Conservation (phyloP, 2,888 invertebrate species). For the Laspeyria flexula region DNA sequence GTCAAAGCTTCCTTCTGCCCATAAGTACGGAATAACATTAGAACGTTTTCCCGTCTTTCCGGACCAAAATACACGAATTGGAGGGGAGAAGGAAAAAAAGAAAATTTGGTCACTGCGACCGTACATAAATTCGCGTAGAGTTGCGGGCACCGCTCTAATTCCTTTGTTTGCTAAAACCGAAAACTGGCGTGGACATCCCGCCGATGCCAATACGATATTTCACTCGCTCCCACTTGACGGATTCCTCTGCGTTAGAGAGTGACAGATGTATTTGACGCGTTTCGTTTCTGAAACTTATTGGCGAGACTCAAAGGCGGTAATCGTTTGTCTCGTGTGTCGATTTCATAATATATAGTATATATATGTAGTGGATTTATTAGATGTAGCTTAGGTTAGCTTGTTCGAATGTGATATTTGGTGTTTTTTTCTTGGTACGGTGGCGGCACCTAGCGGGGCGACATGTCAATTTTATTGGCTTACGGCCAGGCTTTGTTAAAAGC, state of each 20-base stretch:
- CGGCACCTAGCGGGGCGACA: constrained; percentile 65
- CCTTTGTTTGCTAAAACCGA: constrained; percentile 82
- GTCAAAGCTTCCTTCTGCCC: constrained; percentile 42
- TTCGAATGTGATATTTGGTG: constrained; percentile 49
- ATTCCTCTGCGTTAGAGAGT: constrained; percentile 68
- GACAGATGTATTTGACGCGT: constrained; percentile 66
- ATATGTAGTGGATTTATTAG: constrained; percentile 59
- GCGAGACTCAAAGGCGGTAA: constrained; percentile 55
- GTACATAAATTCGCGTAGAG: constrained; percentile 74
- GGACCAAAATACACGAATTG: constrained; percentile 53
- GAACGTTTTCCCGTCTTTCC: constrained; percentile 62
- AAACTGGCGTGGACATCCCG: constrained; percentile 72
- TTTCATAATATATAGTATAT: constrained; percentile 55
- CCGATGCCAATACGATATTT: constrained; percentile 70
- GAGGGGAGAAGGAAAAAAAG: constrained; percentile 58
- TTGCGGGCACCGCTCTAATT: constrained; percentile 76
- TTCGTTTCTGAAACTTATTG: constrained; percentile 49
- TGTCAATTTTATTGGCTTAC: constrained; percentile 61
- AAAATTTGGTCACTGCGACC: constrained; percentile 74
- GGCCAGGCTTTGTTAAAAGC: constrained; percentile 76
- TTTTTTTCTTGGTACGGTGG: constrained; percentile 45
- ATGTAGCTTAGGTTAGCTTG: constrained; percentile 52
- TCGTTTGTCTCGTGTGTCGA: constrained; percentile 58
- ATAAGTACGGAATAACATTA: constrained; percentile 57
- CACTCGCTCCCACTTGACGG: constrained; percentile 76